A percentile compares a stretch with the other conserved stretches of the same genome.
Conservation (phyloP, 2,797 vertebrate species). For the Syngnathus rostellatus region DNA sequence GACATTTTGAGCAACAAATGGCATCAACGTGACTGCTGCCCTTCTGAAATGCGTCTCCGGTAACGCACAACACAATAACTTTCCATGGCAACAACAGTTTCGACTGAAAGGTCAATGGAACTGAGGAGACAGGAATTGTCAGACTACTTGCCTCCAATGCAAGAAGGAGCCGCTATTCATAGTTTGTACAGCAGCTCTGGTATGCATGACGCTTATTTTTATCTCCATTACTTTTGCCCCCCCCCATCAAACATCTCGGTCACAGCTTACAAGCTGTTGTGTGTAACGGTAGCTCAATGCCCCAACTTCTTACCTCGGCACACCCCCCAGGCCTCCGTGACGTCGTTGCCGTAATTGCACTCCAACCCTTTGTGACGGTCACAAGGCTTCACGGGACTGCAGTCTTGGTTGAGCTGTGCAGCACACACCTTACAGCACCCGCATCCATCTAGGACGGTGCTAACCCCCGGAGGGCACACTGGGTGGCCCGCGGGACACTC, state of each 20-base stretch:
- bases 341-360: constrained; percentile 73
- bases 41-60: neutral
- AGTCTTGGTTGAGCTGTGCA: constrained; percentile 73
- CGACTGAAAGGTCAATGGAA: constrained; percentile 29
- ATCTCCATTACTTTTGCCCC: constrained; percentile 36
- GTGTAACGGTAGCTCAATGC: neutral
- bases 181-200: constrained; percentile 42
- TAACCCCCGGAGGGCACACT: constrained; percentile 64
- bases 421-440: constrained; percentile 73
- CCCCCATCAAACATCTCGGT: constrained; percentile 37
- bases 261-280: neutral
- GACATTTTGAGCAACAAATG: neutral
- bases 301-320: constrained; percentile 64
- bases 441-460: constrained; percentile 57
- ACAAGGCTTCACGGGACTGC: constrained; percentile 58
- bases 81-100: constrained; percentile 4
- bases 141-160: constrained; percentile 45
- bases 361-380: constrained; percentile 76
- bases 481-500: constrained; percentile 41
- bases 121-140: constrained; percentile 34
- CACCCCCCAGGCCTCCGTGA: constrained; percentile 59
- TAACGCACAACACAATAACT: constrained; percentile 11
- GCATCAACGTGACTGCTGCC: too few relatives aligned
- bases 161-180: constrained; percentile 55
- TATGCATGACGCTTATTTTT: constrained; percentile 48